Percentiles rank a stretch among this genome's conserved stretches.
Conservation (phyloP, 2,797 vertebrate genomes). For the Hippopotamyrus pictus region DNA sequence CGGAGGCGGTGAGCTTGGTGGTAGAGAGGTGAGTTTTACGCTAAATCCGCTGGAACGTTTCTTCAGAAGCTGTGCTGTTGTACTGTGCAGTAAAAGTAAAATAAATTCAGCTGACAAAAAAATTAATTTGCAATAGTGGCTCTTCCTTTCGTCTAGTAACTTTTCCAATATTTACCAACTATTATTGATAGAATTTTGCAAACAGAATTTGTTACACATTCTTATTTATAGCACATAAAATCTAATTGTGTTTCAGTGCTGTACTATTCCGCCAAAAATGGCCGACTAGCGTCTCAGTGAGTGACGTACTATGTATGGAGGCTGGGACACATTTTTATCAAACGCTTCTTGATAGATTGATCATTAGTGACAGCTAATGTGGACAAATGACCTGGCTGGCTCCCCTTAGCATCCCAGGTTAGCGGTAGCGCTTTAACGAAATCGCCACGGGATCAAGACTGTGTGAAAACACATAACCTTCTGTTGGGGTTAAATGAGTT, state of each 20-base stretch:
- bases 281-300: not conserved
- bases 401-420: not conserved
- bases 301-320: not conserved
- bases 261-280: not conserved
- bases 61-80: not conserved
- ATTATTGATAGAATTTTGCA: not conserved
- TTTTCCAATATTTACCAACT: not conserved
- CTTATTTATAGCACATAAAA: not conserved
- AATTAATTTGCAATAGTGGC: not conserved
- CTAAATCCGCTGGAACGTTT: not conserved
- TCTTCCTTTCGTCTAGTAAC: not conserved
- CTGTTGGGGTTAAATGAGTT: not conserved
- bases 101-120: not conserved
- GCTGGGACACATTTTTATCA: not conserved
- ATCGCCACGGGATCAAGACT: not conserved
- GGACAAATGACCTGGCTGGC: not conserved
- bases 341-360: not conserved
- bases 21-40: slow-evolving; percentile 77
- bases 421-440: not conserved
- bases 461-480: not conserved
- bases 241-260: not conserved
- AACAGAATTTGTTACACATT: not conserved
- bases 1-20: slow-evolving; percentile 78
- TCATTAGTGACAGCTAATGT: not conserved
- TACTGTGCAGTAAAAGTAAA: not conserved